Evolutionary conservation across 2,113 vertebrate species (phyloP).

Genomic region (Sturnira hondurensis): DNA sequence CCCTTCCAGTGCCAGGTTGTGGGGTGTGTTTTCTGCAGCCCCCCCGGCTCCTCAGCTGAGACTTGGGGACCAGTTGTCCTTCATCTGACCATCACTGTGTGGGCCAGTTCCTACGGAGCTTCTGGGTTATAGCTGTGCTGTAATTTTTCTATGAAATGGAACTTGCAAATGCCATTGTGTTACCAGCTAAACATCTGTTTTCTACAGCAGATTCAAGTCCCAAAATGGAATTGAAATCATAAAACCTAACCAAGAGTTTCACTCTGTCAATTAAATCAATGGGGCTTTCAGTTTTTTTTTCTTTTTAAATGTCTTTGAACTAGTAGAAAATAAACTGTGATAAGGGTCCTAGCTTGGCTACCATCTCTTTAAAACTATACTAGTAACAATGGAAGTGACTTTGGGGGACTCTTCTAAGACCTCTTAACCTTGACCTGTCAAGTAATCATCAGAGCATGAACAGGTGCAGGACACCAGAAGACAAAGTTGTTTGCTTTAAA

Average conservation of each 20-base stretch:
- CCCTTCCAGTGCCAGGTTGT: not conserved
- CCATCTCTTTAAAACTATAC: not conserved
- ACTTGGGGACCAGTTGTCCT: not conserved
- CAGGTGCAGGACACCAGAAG: not conserved
- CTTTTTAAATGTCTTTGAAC: not conserved
- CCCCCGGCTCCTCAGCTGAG: fast-evolving
- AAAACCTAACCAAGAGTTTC: conserved; percentile 24
- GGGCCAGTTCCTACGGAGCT: conserved; percentile 12
- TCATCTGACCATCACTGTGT: not conserved
- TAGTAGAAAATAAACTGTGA: not conserved
- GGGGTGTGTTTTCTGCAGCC: not conserved
- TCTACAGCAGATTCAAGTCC: not conserved
- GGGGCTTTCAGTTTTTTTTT: not conserved
- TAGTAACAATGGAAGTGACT: not conserved
- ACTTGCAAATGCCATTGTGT: conserved; percentile 51
- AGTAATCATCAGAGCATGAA: not conserved
- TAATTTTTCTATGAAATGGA: conserved; percentile 54
- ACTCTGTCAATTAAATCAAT: conserved; percentile 40
- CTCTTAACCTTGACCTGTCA: not conserved
- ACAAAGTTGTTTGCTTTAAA: not conserved
- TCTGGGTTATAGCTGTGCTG: conserved; percentile 44
- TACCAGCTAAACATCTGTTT: conserved; percentile 34
- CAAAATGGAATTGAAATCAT: not conserved
- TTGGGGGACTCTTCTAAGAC: not conserved
- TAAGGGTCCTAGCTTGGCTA: not conserved